Base-by-base conservation (phyloP, 2,888 invertebrate species). In the Tanytarsus gracilentus region DNA sequence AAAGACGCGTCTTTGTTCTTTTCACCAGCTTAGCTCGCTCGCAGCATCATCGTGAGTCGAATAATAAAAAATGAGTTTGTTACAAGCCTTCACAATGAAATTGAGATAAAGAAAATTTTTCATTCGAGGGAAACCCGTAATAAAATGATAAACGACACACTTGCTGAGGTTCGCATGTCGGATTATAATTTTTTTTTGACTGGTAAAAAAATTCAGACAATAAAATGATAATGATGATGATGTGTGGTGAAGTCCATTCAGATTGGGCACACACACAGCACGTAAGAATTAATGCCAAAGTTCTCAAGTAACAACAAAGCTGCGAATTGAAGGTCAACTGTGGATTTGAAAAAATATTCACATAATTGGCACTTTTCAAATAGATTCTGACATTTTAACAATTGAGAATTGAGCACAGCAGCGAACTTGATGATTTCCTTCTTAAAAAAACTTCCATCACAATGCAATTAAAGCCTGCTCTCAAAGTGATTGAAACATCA, bases 1-100 rank as follows among this genome's bases (percentile, higher is more conserved):
- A 40, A 40, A 40, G 40, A 44, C 21, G 44, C 44, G 18, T 18
- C 21, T 44, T 44, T 44, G 44, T 44, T 44, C 21, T 44, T 44
- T 6, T 5, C n/a, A n/a, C n/a, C n/a, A n/a, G n/a, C n/a, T n/a
- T n/a, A n/a, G n/a, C n/a, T n/a, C n/a, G n/a, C n/a, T n/a, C n/a
- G n/a, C n/a, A n/a, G n/a, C n/a, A n/a, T n/a, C n/a, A n/a, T n/a
- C n/a, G n/a, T n/a, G n/a, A n/a, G n/a, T n/a, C n/a, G n/a, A n/a
- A n/a, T n/a, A n/a, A n/a, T n/a, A n/a, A n/a, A n/a, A n/a, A n/a
- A n/a, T n/a, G n/a, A n/a, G n/a, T n/a, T n/a, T n/a, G n/a, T n/a
- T n/a, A n/a, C n/a, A n/a, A n/a, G n/a, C n/a, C n/a, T n/a, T n/a
- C n/a, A 36, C 36, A 36, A 36, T 14, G n/a, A 36, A 5, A 36